phyloP scores from a whole-genome alignment of 2,888 invertebrate species.

The Neria commutata region DNA sequence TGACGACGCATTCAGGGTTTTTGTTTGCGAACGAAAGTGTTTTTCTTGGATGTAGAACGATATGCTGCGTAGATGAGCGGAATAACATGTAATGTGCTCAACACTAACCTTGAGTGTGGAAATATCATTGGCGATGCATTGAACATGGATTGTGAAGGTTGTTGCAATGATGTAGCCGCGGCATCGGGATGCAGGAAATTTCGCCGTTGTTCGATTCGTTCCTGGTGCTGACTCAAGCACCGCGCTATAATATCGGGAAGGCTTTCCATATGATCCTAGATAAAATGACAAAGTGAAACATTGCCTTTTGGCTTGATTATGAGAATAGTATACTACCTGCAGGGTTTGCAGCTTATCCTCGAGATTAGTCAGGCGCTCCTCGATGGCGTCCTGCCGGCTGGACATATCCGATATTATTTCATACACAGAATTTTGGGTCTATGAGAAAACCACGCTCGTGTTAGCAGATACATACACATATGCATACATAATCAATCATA shows the following conservation, averaged over 20 bases:
- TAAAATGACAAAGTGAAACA: background rate
- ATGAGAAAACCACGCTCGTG: constrained; percentile 37
- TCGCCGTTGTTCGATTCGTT: constrained; percentile 79
- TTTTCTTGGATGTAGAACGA: too few relatives aligned
- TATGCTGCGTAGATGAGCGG: too few relatives aligned
- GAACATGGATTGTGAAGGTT: constrained; percentile 61
- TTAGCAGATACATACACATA: constrained; percentile 4
- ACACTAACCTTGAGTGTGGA: constrained; percentile 67
- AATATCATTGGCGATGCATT: constrained; percentile 64
- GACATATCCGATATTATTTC: constrained; percentile 98
- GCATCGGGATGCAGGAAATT: constrained; percentile 89
- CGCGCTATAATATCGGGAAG: constrained; percentile 82
- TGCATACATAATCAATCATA: background rate
- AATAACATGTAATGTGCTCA: too few relatives aligned
- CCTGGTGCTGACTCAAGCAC: constrained; percentile 77
- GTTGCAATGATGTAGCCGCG: constrained; percentile 68
- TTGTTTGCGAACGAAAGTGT: too few relatives aligned
- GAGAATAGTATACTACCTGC: constrained; percentile 66
- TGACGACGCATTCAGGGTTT: too few relatives aligned
- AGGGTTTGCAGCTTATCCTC: constrained; percentile 89
- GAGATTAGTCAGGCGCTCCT: constrained; percentile 89
- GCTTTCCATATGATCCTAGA: constrained; percentile 79
- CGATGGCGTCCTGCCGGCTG: constrained; percentile 88
- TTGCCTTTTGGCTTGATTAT: too few relatives aligned
- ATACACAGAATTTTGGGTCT: constrained; percentile 98